Evolutionary conservation across 2,888 invertebrate genomes (phyloP).

Genomic region (Isoperla grammatica): DNA sequence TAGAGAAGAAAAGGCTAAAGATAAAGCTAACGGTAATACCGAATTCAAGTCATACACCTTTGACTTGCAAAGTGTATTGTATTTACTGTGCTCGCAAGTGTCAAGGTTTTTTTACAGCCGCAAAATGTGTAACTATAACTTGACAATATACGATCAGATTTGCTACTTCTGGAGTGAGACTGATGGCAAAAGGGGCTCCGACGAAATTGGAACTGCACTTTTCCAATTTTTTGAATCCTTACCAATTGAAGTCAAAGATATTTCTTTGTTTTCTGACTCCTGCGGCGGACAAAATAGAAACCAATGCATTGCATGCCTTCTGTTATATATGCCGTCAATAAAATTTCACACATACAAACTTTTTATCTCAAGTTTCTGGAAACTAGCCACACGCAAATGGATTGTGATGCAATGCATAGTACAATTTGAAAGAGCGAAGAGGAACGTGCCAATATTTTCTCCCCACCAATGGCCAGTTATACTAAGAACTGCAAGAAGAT

Average conservation of each 20-base stretch:
- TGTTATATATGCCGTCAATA: constrained; percentile 20
- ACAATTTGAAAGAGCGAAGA: constrained; percentile 29
- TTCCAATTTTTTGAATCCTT: constrained; percentile 24
- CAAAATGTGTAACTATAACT: constrained; percentile 37
- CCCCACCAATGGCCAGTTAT: no score
- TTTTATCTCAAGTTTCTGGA: constrained; percentile 34
- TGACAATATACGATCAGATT: constrained; percentile 37
- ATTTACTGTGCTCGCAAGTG: constrained; percentile 36
- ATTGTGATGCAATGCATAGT: constrained; percentile 34
- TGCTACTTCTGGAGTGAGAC: constrained; percentile 37
- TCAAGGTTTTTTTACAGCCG: constrained; percentile 36
- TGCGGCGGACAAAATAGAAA: constrained; percentile 35
- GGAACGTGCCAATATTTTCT: no score
- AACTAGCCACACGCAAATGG: constrained; percentile 34
- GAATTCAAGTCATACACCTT: constrained; percentile 35
- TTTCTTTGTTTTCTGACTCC: constrained; percentile 31
- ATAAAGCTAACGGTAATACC: constrained; percentile 29
- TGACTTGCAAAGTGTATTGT: constrained; percentile 37
- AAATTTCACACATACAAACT: constrained; percentile 28
- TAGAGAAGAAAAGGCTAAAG: constrained; percentile 29
- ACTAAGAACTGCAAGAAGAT: no score
- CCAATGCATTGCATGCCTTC: constrained; percentile 23
- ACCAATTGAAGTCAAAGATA: constrained; percentile 20
- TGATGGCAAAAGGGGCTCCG: constrained; percentile 37
- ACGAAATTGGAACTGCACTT: constrained; percentile 36